Base-by-base conservation (phyloP, 2,888 invertebrate genomes). In the Capitulum mitella region DNA sequence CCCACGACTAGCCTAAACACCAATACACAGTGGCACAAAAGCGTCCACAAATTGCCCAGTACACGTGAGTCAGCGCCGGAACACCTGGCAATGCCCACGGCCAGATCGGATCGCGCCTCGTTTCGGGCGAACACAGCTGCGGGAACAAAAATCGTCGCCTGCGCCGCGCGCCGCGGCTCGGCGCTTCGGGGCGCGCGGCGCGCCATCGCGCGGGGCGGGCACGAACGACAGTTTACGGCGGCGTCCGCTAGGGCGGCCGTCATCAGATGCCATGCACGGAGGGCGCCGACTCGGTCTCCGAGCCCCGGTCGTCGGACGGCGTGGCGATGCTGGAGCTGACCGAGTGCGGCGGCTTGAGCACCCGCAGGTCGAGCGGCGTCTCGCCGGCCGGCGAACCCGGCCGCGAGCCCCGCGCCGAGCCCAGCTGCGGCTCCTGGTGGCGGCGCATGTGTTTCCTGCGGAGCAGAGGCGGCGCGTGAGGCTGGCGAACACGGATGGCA, bases 391-490 rank as follows among this genome's bases (percentile, higher is more conserved):
- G 14, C 64, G 70, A 16, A 40, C 34, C 40, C 5, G 37, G 40
- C 26, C 29, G 37, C 0, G 26, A 16, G 10, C 26, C 3, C 26
- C 70, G 70, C 2, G 14, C 64, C 12, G 70, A 8, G 37, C 26
- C 37, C 37, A 70, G 70, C 26, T 70, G 70, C 37, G 70, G 70
- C 37, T 70, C 70, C 76, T 76, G 76, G 32, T 76, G 76, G 5
- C 76, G 76, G 12, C 76, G 43, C 76, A 76, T 76, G 76, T 76
- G 76, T 26, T 76, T 76, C 46, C 76, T 76, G 76, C 46, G 26
- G 37, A 19, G n/a, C 16, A 75, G n/a, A 43, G 14, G 26, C 43
- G n/a, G n/a, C n/a, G n/a, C n/a, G n/a, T n/a, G n/a, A n/a, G n/a
- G n/a, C n/a, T n/a, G n/a, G n/a, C n/a, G n/a, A n/a, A n/a, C n/a